These are phyloP conservation scores for Netelia melanura DNA, from an alignment of 2,888 invertebrate genomes.

Conservation along the genomic window DNA sequence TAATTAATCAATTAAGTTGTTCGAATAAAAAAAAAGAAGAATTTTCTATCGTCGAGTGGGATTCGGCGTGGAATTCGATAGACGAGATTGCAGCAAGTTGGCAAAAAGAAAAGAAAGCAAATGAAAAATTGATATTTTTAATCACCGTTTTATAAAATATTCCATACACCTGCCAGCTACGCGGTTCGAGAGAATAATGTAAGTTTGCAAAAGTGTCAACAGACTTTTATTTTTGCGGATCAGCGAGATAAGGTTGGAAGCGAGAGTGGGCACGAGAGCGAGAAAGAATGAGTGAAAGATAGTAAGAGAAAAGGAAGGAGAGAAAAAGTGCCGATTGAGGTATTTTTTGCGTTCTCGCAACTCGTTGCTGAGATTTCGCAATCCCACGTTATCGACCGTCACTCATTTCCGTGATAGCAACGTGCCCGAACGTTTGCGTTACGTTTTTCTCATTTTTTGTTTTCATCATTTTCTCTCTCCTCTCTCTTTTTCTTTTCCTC, in stretches of 20 bases:
- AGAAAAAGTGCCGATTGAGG: constrained; percentile 19
- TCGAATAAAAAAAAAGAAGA: not conserved
- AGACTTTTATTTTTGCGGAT: constrained; percentile 35
- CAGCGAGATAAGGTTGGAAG: constrained; percentile 42
- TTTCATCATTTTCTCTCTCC: not conserved
- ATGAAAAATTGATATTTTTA: not conserved
- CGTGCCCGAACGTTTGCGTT: not conserved
- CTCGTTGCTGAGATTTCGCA: constrained; percentile 49
- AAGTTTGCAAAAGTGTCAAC: constrained; percentile 19
- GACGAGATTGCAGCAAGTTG: not conserved
- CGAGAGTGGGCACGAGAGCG: not conserved
- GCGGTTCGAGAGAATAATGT: constrained; percentile 18
- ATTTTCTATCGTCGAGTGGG: not conserved
- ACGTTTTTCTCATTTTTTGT: not conserved
- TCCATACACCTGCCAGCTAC: not conserved
- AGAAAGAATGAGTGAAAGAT: not conserved
- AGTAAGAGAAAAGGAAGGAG: not conserved
- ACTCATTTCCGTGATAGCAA: constrained; percentile 48
- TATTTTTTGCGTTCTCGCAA: constrained; percentile 26
- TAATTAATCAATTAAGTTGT: no score
- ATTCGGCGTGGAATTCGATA: no score
- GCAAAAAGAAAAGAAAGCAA: not conserved
- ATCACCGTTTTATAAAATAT: not conserved
- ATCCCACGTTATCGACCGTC: constrained; percentile 56
- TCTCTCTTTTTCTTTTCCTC: no score